Evolutionary conservation across 2,113 vertebrate species (phyloP).

Genomic region (Pseudopipra pipra): DNA sequence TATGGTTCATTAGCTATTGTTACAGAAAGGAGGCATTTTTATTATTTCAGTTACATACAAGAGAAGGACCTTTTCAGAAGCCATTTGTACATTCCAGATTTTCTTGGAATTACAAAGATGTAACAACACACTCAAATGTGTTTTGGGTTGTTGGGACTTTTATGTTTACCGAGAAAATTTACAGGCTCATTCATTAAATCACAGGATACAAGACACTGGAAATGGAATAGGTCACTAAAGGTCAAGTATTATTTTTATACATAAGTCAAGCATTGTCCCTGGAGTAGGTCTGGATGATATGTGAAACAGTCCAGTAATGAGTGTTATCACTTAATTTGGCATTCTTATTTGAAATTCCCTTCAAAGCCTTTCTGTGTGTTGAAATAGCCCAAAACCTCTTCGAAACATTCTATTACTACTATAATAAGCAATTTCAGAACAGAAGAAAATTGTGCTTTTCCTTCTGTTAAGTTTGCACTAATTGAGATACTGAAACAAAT

Average conservation of each 20-base stretch:
- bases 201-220: neutral
- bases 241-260: neutral
- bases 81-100: neutral
- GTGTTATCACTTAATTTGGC: constrained; percentile 34
- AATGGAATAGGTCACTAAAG: neutral
- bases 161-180: neutral
- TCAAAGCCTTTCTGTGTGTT: neutral
- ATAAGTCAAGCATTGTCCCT: neutral
- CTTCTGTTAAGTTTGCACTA: neutral
- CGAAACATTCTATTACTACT: neutral
- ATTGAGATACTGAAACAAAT: neutral
- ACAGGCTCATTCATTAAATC: neutral
- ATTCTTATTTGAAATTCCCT: constrained; percentile 25
- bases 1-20: neutral
- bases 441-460: neutral
- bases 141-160: neutral
- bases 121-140: neutral
- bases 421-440: neutral
- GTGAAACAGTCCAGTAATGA: constrained; percentile 25
- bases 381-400: neutral
- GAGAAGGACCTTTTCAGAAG: neutral
- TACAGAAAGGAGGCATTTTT: neutral
- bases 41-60: neutral
- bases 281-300: constrained; percentile 4
- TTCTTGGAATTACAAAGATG: neutral